A percentile compares a stretch with the other conserved stretches of the same genome.
phyloP scores from a whole-genome alignment of 2,888 invertebrate species.

The Tricholauxania praeusta region DNA sequence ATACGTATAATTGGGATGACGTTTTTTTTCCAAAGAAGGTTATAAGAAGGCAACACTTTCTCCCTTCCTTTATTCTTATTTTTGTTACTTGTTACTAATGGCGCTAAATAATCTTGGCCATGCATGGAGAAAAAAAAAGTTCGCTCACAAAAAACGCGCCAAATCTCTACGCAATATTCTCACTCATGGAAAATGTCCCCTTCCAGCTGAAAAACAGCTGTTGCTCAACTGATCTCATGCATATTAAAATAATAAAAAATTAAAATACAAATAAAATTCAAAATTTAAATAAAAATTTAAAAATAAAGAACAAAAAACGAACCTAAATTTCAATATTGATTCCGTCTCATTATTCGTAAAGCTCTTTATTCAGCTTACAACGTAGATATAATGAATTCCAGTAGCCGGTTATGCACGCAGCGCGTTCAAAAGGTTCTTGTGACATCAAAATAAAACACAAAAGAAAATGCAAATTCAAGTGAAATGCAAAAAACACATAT shows the following conservation, averaged over 20 bases:
- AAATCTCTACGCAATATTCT: neutral
- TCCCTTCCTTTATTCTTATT: too few relatives aligned
- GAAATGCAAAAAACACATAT: constrained; percentile 2
- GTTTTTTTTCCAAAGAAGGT: too few relatives aligned
- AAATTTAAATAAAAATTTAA: neutral
- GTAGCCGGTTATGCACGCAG: constrained; percentile 48
- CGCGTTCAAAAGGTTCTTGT: constrained; percentile 31
- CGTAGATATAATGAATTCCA: constrained; percentile 58
- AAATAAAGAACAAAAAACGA: constrained; percentile 48
- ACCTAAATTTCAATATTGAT: constrained; percentile 64
- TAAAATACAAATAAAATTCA: neutral
- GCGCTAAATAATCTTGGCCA: too few relatives aligned
- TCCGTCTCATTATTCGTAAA: constrained; percentile 61
- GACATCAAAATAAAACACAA: neutral
- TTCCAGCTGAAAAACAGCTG: constrained; percentile 2
- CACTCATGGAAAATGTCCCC: neutral
- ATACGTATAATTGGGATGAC: too few relatives aligned
- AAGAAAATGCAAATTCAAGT: too few relatives aligned
- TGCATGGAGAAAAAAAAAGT: too few relatives aligned
- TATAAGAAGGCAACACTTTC: too few relatives aligned
- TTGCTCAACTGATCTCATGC: neutral
- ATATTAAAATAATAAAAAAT: neutral
- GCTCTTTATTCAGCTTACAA: constrained; percentile 55
- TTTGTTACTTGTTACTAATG: too few relatives aligned
- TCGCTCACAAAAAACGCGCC: too few relatives aligned